Percentiles rank a stretch among this genome's conserved stretches.
Conservation (phyloP, 2,113 vertebrate genomes). For the Pyxicephalus adspersus region DNA sequence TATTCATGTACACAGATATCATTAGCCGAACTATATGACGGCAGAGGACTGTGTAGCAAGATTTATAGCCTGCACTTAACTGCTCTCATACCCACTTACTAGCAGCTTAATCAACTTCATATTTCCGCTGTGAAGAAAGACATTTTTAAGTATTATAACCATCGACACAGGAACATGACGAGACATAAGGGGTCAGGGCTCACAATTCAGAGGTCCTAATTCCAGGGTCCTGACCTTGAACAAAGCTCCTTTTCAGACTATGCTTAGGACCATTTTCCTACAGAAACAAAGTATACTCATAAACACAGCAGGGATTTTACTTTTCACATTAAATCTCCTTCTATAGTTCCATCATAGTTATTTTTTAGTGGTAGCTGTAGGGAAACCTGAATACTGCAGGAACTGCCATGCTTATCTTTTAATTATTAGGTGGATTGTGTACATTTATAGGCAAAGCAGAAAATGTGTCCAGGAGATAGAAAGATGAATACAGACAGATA, state of each 20-base stretch:
- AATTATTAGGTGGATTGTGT: no score
- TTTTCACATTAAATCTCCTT: no score
- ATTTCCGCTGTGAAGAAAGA: slow-evolving; percentile 38
- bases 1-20: slow-evolving; percentile 9
- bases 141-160: slow-evolving; percentile 9
- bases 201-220: slow-evolving; percentile 50
- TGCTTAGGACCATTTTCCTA: slow-evolving; percentile 38
- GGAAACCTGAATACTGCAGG: no score
- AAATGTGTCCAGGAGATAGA: no score
- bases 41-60: slow-evolving; percentile 24
- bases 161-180: slow-evolving; percentile 11
- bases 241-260: slow-evolving; percentile 40
- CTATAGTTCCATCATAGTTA: no score
- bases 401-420: no score
- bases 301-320: neutral
- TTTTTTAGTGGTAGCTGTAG: no score
- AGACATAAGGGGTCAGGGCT: slow-evolving; percentile 20
- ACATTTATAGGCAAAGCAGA: no score
- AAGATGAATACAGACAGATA: no score
- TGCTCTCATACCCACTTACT: neutral
- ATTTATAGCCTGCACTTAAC: slow-evolving; percentile 21
- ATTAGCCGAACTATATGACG: neutral
- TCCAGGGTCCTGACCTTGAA: slow-evolving; percentile 46
- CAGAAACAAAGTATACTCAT: neutral
- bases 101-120: slow-evolving; percentile 33